Evolutionary conservation across 1,140 invertebrate species (phyloP).

Genomic region (Rhysida immarginata): DNA sequence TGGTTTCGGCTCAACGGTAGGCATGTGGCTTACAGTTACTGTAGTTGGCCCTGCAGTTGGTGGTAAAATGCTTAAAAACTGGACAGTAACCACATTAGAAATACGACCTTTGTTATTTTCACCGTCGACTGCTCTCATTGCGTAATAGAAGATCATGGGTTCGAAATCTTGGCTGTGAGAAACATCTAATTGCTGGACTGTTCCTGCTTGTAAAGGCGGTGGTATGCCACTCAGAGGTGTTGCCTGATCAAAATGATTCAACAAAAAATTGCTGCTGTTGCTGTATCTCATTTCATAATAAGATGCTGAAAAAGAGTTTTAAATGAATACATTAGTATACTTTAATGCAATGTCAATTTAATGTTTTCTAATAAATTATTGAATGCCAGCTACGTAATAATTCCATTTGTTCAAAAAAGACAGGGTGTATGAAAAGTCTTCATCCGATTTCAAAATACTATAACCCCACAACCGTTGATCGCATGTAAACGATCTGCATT

Average conservation of each 20-base stretch:
- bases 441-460: too few species aligned
- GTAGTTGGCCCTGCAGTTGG: not conserved
- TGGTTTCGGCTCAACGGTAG: not conserved
- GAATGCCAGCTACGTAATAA: too few species aligned
- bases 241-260: conserved; percentile 30
- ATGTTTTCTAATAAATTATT: too few species aligned
- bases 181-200: conserved; percentile 29
- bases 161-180: conserved; percentile 17
- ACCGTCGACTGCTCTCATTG: conserved; percentile 34
- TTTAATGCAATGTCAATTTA: too few species aligned
- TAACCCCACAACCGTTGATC: too few species aligned
- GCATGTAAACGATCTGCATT: too few species aligned
- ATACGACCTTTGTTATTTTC: conserved; percentile 30
- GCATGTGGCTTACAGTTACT: not conserved
- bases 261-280: conserved; percentile 19
- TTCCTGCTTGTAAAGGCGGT: conserved; percentile 29
- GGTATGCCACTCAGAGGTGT: conserved; percentile 24
- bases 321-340: too few species aligned
- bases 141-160: conserved; percentile 29
- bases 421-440: too few species aligned
- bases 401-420: too few species aligned
- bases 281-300: conserved; percentile 33
- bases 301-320: conserved; percentile 30
- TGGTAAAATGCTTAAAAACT: not conserved
- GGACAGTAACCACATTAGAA: conserved; percentile 39